Evolutionary conservation across 2,888 invertebrate species (phyloP), one percentile per base, ranked within the genome.

Genomic region (Eristalis tenax): DNA sequence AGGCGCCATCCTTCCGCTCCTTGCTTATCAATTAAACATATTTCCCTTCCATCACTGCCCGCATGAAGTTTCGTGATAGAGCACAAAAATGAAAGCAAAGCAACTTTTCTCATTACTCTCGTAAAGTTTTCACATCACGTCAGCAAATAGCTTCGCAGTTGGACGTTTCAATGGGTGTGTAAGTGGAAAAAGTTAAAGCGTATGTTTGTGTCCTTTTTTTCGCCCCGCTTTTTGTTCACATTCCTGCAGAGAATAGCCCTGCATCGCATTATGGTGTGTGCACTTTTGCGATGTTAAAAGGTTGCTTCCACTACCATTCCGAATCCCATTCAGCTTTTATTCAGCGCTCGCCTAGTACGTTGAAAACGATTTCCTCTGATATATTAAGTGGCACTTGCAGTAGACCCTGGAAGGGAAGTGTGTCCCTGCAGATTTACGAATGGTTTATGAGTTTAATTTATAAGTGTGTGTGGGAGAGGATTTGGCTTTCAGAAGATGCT

Each of bases 101-200:
- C 43, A 74, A 71, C 26, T 74, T 74, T 64, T 74, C 73, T 74
- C 73, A 74, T 74, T 74, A 64, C 32, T n/a, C 28, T 22, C 13
- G 38, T 13, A 50, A 74, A 74, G 32, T 74, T 74, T 74, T 74
- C 64, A 32, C 50, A 64, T 74, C 35, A 74, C 50, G 63, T 64
- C 73, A 50, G 40, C 50, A 56, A 64, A 63, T 73, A 28, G 35
- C 32, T 63, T 63, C 61, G 18, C 63, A 18, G 61, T 73, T 73
- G 28, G 18, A 73, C 63, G 50, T 50, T 73, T 22, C 73, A 73
- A 32, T 43, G 43, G n/a, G 5, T 43, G 43, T 43, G 43, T 2
- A 43, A 43, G 43, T 43, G 43, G 15, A 4, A 4, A 18, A 15
- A n/a, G 43, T n/a, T n/a, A 15, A 43, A 38, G 38, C 13, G 43